Evolutionary conservation across 1,140 invertebrate species (phyloP).

Genomic region (Campoletis sonorensis): DNA sequence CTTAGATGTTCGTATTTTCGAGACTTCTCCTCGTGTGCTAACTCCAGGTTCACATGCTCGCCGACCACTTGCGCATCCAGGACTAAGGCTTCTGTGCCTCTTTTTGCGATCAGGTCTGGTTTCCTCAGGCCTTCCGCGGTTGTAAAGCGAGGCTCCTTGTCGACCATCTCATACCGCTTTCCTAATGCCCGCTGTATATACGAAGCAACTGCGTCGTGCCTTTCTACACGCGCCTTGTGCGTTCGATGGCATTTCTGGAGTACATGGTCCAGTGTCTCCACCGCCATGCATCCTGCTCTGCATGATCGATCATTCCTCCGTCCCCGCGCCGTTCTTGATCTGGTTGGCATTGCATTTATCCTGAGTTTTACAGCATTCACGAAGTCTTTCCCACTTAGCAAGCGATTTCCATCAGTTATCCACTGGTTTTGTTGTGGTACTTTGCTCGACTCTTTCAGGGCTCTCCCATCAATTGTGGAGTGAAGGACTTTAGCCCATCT

Average conservation of each 20-base stretch:
- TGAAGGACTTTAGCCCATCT: slow-evolving; percentile 40
- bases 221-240: neutral
- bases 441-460: slow-evolving; percentile 9
- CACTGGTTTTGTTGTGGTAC: slow-evolving; percentile 52
- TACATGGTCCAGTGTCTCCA: slow-evolving; percentile 33
- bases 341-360: slow-evolving; percentile 54
- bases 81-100: slow-evolving; percentile 8
- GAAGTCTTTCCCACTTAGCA: slow-evolving; percentile 54
- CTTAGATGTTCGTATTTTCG: neutral
- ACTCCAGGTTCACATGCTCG: neutral
- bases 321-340: slow-evolving; percentile 45
- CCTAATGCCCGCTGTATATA: slow-evolving; percentile 9
- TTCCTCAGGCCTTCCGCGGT: slow-evolving; percentile 29
- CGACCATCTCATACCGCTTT: neutral
- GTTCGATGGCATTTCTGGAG: slow-evolving; percentile 47
- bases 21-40: slow-evolving; percentile 32
- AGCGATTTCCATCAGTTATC: slow-evolving; percentile 44
- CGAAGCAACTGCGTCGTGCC: slow-evolving; percentile 28
- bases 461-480: slow-evolving; percentile 43
- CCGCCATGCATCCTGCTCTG: slow-evolving; percentile 47
- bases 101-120: slow-evolving; percentile 39
- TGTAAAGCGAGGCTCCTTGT: slow-evolving; percentile 18
- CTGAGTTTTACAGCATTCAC: slow-evolving; percentile 44
- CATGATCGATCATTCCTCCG: slow-evolving; percentile 39
- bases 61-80: slow-evolving; percentile 46